Conservation (phyloP, 2,113 vertebrate species). For the Bufo gargarizans region DNA sequence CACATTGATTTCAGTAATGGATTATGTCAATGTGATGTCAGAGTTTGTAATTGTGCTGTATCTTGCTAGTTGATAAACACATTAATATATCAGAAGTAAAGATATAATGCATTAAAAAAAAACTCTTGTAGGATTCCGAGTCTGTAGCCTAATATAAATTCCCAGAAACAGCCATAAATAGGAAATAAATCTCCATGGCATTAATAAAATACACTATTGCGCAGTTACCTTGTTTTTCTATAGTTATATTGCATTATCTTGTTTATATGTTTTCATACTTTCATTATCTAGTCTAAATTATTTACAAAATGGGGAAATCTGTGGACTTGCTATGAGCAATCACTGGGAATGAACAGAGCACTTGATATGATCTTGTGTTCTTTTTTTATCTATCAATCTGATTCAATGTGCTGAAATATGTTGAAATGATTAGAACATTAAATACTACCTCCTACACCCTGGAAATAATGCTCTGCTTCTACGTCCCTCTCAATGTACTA, state of each 20-base stretch:
- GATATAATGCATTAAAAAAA: not conserved
- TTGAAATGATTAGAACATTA: not conserved
- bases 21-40: slow-evolving; percentile 29
- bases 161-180: slow-evolving; percentile 17
- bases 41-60: not conserved
- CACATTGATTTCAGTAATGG: not conserved
- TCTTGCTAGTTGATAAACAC: slow-evolving; percentile 3
- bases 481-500: not conserved
- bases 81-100: not conserved
- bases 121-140: not conserved
- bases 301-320: not conserved
- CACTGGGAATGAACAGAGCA: not conserved
- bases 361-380: not conserved
- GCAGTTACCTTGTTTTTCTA: slow-evolving; percentile 9
- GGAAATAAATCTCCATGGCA: not conserved
- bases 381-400: not conserved
- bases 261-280: slow-evolving; percentile 15
- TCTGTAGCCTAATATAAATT: not conserved
- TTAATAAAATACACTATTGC: not conserved
- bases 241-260: not conserved
- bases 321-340: not conserved
- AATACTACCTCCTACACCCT: not conserved
- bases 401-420: not conserved
- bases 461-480: not conserved
- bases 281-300: not conserved